These are phyloP conservation scores for Penaeus japonicus DNA, from an alignment of 1,140 invertebrate species.

Conservation along the genomic window DNA sequence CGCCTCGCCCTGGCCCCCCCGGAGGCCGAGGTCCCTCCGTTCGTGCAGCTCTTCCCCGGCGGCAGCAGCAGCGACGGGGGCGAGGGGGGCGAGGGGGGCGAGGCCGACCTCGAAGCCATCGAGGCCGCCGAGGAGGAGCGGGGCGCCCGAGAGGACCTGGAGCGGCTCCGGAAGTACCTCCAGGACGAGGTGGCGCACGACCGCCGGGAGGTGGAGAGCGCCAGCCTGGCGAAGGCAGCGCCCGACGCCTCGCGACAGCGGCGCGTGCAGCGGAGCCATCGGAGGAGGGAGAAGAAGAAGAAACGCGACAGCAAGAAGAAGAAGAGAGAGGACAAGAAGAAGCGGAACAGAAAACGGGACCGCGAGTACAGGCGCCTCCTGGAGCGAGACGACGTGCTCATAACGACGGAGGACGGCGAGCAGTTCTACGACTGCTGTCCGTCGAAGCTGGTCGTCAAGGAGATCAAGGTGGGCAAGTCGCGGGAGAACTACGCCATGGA, in stretches of 20 bases:
- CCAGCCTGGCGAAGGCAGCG: neutral
- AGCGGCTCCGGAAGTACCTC: no score
- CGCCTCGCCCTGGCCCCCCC: neutral
- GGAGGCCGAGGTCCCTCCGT: neutral
- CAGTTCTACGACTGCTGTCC: slow-evolving; percentile 54
- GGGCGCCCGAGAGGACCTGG: no score
- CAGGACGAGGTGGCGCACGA: no score
- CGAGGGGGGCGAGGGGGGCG: no score
- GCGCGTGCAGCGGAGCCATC: neutral
- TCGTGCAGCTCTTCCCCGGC: no score
- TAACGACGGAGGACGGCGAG: slow-evolving; percentile 33
- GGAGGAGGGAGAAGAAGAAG: slow-evolving; percentile 12
- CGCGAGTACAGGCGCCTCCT: neutral
- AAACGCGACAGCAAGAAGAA: slow-evolving; percentile 25
- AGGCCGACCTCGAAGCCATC: no score
- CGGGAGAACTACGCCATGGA: slow-evolving; percentile 42
- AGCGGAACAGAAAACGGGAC: slow-evolving; percentile 19
- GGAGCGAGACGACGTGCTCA: neutral
- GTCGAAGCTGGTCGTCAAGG: slow-evolving; percentile 26
- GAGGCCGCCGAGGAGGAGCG: no score
- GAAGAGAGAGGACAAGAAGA: slow-evolving; percentile 23
- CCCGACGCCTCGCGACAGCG: neutral
- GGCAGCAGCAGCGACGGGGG: no score
- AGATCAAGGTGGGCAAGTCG: slow-evolving; percentile 45
- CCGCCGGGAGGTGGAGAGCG: neutral